Conservation (phyloP, 2,797 vertebrate genomes). For the Argentina silus region DNA sequence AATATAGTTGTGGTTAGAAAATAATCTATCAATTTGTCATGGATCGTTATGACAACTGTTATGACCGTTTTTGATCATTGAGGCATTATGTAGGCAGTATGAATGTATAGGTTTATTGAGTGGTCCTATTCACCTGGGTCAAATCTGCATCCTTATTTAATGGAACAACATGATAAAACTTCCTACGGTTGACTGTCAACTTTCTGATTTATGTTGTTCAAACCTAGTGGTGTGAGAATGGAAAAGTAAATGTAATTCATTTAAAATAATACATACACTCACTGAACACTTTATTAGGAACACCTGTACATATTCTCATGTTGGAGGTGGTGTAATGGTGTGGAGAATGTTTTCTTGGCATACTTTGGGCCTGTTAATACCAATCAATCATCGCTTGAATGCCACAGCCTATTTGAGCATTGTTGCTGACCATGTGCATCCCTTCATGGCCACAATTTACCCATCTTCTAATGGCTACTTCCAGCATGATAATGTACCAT, state of each 20-base stretch:
- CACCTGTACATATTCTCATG: too few relatives aligned
- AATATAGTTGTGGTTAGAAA: conserved; percentile 14
- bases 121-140: conserved; percentile 22
- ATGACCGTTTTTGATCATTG: conserved; percentile 27
- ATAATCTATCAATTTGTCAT: conserved; percentile 24
- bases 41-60: conserved; percentile 36
- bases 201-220: conserved; percentile 31
- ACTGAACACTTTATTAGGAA: too few relatives aligned
- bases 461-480: too few relatives aligned
- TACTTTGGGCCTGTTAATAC: too few relatives aligned
- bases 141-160: conserved; percentile 39
- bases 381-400: too few relatives aligned
- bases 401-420: too few relatives aligned
- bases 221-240: conserved; percentile 31
- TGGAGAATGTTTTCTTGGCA: too few relatives aligned
- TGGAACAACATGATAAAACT: conserved; percentile 35
- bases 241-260: conserved; percentile 49
- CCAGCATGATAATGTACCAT: too few relatives aligned
- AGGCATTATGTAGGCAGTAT: conserved; percentile 26
- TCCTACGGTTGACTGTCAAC: conserved; percentile 30
- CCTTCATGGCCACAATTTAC: too few relatives aligned
- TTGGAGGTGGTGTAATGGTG: too few relatives aligned
- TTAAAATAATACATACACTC: conserved; percentile 54
- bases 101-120: conserved; percentile 33
- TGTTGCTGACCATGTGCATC: too few relatives aligned